Conservation (phyloP, 1,140 invertebrate species). For the Bombus soroeensis region DNA sequence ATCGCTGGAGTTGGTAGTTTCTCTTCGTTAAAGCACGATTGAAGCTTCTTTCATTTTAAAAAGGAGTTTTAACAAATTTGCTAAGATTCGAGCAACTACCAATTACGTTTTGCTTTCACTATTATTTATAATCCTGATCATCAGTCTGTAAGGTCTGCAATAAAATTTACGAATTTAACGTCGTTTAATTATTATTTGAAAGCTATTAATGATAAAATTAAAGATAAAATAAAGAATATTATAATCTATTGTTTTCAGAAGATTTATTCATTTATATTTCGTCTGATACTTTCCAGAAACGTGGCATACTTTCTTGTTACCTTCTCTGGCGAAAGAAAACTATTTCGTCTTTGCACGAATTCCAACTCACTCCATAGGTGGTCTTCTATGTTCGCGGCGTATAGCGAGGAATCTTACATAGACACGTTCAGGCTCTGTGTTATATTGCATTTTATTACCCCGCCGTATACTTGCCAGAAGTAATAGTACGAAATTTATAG, state of each 20-base stretch:
- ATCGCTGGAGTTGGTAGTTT: too few species aligned
- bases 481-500: constrained; percentile 65
- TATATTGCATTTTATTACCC: constrained; percentile 63
- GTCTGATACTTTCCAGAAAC: not conserved
- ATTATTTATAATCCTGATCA: too few species aligned
- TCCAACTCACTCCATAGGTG: constrained; percentile 42
- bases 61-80: too few species aligned
- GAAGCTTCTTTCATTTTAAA: too few species aligned
- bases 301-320: not conserved
- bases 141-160: not conserved
- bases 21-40: too few species aligned
- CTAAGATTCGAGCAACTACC: too few species aligned
- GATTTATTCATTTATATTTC: not conserved
- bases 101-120: too few species aligned
- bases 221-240: not conserved
- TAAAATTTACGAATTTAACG: not conserved
- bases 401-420: constrained; percentile 23
- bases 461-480: constrained; percentile 39
- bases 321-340: not conserved
- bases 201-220: not conserved
- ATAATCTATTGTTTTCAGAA: not conserved
- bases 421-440: constrained; percentile 31
- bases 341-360: constrained; percentile 37
- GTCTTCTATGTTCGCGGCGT: constrained; percentile 20
- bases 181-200: not conserved